Evolutionary conservation across 1,140 invertebrate species (phyloP).

Genomic region (Ctenoplectra terminalis): DNA sequence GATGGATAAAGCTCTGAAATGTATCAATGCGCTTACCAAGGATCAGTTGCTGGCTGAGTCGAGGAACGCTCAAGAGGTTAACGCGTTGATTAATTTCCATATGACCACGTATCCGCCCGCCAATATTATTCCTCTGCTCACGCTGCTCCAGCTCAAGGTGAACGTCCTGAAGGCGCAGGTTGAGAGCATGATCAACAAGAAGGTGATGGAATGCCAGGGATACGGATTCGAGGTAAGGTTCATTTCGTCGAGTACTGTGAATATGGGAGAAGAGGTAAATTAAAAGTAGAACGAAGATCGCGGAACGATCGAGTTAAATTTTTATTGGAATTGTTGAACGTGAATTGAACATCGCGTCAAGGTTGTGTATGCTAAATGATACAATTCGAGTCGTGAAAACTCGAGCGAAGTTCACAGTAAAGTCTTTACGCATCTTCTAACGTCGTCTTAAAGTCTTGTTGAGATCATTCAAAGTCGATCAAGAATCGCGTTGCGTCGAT

Average conservation of each 20-base stretch:
- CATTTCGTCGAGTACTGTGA: too few relatives aligned
- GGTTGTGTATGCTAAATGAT: too few relatives aligned
- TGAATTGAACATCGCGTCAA: too few relatives aligned
- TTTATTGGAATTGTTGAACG: too few relatives aligned
- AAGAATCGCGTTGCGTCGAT: too few relatives aligned
- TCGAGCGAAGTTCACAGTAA: too few relatives aligned
- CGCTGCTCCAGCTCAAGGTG: slow-evolving; percentile 76
- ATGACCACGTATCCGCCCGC: slow-evolving; percentile 74
- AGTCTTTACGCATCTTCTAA: too few relatives aligned
- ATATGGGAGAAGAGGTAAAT: background rate
- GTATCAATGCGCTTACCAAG: slow-evolving; percentile 67
- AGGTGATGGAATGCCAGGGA: slow-evolving; percentile 76
- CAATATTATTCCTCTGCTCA: slow-evolving; percentile 75
- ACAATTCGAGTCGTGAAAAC: too few relatives aligned
- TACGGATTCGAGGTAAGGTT: slow-evolving; percentile 65
- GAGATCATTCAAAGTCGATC: too few relatives aligned
- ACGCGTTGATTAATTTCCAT: slow-evolving; percentile 77
- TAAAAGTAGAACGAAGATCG: too few relatives aligned
- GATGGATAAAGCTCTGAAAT: slow-evolving; percentile 69
- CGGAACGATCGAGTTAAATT: too few relatives aligned
- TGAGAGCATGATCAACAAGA: slow-evolving; percentile 71
- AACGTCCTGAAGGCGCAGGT: slow-evolving; percentile 76
- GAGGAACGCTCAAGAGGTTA: slow-evolving; percentile 74
- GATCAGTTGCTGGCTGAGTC: slow-evolving; percentile 77
- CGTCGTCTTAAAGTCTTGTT: too few relatives aligned